Conservation (phyloP, 2,888 invertebrate genomes). For the Xylota sylvarum region DNA sequence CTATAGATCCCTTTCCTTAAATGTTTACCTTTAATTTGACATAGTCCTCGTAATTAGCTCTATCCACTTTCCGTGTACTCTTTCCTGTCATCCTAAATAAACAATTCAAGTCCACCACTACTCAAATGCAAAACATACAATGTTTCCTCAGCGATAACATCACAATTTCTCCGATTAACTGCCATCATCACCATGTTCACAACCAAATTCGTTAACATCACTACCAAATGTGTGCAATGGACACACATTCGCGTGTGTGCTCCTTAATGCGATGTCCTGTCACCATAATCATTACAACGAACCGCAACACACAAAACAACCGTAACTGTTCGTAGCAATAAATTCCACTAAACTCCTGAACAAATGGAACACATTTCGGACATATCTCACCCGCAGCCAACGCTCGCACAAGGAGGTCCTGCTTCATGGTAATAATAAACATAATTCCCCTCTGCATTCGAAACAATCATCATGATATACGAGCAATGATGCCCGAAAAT, state of each 20-base stretch:
- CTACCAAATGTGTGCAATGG: conserved; percentile 49
- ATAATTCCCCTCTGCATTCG: conserved; percentile 53
- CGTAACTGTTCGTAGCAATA: conserved; percentile 39
- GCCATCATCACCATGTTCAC: conserved; percentile 1
- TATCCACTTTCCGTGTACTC: too few species aligned
- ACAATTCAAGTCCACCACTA: too few species aligned
- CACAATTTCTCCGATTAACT: conserved; percentile 7
- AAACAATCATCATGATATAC: conserved; percentile 74
- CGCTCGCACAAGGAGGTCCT: conserved; percentile 48
- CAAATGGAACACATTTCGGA: conserved; percentile 70
- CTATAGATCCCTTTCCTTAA: too few species aligned
- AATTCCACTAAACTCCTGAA: conserved; percentile 57
- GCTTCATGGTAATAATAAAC: conserved; percentile 59
- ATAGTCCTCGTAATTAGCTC: too few species aligned
- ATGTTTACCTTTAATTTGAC: too few species aligned
- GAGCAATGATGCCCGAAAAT: conserved; percentile 76
- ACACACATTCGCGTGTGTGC: conserved; percentile 36
- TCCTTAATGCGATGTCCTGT: conserved; percentile 55
- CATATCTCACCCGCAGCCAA: conserved; percentile 64
- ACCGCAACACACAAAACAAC: conserved; percentile 21
- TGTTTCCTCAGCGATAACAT: conserved; percentile 22
- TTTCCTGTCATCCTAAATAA: too few species aligned
- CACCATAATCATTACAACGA: conserved; percentile 53
- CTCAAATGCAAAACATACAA: background rate
- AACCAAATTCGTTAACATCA: conserved; percentile 46